Base-by-base conservation (phyloP, 1,140 invertebrate species). In the Cydia amplana region DNA sequence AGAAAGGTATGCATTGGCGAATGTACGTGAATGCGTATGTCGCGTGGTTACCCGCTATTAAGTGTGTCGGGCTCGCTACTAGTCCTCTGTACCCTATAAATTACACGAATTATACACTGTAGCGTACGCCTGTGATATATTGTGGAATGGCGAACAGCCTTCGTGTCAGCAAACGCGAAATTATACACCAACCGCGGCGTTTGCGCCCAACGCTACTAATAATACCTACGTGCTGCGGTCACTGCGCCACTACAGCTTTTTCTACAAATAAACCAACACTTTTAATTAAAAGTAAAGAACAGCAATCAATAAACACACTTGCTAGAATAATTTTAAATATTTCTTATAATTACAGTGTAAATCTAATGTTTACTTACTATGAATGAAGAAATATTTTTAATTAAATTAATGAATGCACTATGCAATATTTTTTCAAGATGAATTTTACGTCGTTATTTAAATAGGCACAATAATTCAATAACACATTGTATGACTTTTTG, bases 71-170 rank as follows among this genome's bases (percentile, higher is more conserved):
- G 51, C 79, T 80, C 77, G 85, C 88, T 90, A 89, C 88, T 86
- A 91, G 84, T 85, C 79, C 77, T 79, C 79, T 75, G 80, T 82
- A 80, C 78, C 79, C 86, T 82, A 91, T 91, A 92, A 92, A 91
- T 91, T 88, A 91, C 82, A 86, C 87, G 91, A 92, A 91, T 91
- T 92, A 91, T 91, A 92, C 87, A 83, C 82, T 83, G 82, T 80
- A 83, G 80, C 78, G 77, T 84, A 85, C 85, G 86, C 84, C 78
- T 78, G 89, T 92, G 89, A 92, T 91, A 92, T 92, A 92, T 91
- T 88, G 88, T 86, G 81, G 83, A 83, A 90, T 85, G 79, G 84
- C 88, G 81, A 84, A 83, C 79, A 80, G 79, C 75, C 82, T 78
- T 78, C 80, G 82, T 89, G 89, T 92, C 90, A 91, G 87, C 89